Base-by-base conservation (phyloP, 2,888 invertebrate genomes). In the Drosophila histrio region DNA sequence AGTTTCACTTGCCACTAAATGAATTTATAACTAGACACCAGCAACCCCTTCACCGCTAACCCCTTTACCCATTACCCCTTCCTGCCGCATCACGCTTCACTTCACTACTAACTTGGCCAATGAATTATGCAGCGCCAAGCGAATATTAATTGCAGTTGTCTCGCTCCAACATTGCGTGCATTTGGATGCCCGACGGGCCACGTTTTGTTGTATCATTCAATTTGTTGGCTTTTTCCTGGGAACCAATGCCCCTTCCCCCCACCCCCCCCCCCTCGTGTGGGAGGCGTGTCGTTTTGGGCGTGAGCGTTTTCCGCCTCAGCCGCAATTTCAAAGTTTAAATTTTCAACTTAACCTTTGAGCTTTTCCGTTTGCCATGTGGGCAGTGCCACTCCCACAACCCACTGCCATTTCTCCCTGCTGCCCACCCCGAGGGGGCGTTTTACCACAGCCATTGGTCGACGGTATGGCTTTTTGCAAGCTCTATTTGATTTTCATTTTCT, bases 321-420 rank as follows among this genome's bases (percentile, higher is more conserved):
- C 68, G 47, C 63, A 70, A 61, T 62, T 72, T 44, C 66, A 72
- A 79, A 83, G 82, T 84, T 84, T 84, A 84, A 84, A 87, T 72
- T 87, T 79, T 75, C 75, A 79, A 79, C 73, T 84, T 87, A 87
- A 85, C 87, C 84, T 85, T 67, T 85, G 73, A 82, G 75, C 87
- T 87, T 79, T 75, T 62, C 64, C 72, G 54, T 60, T 65, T 49
- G 56, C 59, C 70, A 44, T 59, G 52, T 67, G 68, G 56, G 66
- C 63, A 15, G 62, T n/a, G 28, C 49, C 32, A 47, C 61, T 15
- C 54, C 43, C 44, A 47, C 34, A 15, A 15, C 9, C 15, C 36
- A 9, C n/a, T 15, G 5, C 26, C 32, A 2, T 15, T 6, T 17
- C 3, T 17, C 22, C 30, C 7, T 8, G 2, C 7, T 17, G 6